Percentiles rank a stretch among this genome's conserved stretches.
phyloP scores from a whole-genome alignment of 2,797 vertebrate species.

The Hemitrygon akajei region DNA sequence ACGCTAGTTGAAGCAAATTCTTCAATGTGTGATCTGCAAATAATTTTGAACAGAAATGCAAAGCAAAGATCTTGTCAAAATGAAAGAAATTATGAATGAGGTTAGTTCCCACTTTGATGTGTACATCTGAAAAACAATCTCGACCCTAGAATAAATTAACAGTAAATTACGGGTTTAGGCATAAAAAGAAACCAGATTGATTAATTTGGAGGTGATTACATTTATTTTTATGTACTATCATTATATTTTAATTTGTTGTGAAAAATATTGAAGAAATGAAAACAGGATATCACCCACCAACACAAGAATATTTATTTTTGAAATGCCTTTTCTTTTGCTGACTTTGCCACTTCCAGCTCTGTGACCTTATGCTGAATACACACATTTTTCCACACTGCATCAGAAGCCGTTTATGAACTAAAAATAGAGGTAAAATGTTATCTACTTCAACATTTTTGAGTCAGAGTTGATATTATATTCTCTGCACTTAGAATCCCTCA shows the following conservation, averaged over 20 bases:
- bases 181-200: not conserved
- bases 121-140: not conserved
- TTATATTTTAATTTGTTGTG: not conserved
- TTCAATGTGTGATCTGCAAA: not conserved
- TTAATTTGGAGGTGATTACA: not conserved
- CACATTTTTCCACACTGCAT: constrained; percentile 18
- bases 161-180: not conserved
- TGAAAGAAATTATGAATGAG: no score
- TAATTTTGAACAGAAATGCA: not conserved
- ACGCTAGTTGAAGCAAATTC: not conserved
- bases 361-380: not conserved
- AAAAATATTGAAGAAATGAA: not conserved
- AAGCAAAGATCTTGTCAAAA: not conserved
- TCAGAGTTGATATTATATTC: not conserved
- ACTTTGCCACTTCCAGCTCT: not conserved
- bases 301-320: constrained; percentile 4
- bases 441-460: not conserved
- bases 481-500: not conserved
- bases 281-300: not conserved
- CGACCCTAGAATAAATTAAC: not conserved
- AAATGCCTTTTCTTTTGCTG: not conserved
- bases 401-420: not conserved
- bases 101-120: not conserved
- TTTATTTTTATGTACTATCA: not conserved
- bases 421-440: constrained; percentile 15